Evolutionary conservation across 2,888 invertebrate genomes (phyloP).

Genomic region (Clitarchus hookeri): DNA sequence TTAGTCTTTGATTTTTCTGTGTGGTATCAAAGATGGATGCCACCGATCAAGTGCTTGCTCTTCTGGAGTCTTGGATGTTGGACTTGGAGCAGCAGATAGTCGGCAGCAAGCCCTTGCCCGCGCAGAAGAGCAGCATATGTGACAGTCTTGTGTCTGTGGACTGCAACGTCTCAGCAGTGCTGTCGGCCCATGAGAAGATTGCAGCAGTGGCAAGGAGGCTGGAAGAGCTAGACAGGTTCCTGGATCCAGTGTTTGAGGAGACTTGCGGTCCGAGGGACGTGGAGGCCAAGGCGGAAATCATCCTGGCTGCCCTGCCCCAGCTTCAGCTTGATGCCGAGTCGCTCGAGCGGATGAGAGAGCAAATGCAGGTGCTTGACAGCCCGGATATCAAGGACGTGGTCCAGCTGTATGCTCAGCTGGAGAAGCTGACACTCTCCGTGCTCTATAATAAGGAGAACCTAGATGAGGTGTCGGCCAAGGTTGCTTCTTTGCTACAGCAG

Average conservation of each 20-base stretch:
- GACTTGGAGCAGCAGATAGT: slow-evolving; percentile 57
- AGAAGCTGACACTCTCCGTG: slow-evolving; percentile 53
- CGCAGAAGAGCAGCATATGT: slow-evolving; percentile 52
- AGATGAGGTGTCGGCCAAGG: slow-evolving; percentile 52
- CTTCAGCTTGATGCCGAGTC: slow-evolving; percentile 53
- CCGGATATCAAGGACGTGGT: slow-evolving; percentile 54
- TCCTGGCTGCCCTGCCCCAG: slow-evolving; percentile 56
- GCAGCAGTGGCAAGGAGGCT: slow-evolving; percentile 55
- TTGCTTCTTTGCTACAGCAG: slow-evolving; percentile 54
- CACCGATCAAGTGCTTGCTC: background rate
- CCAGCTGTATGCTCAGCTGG: slow-evolving; percentile 55
- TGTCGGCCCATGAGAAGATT: slow-evolving; percentile 58
- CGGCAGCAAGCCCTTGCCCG: slow-evolving; percentile 49
- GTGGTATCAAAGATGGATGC: background rate
- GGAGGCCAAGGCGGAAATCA: slow-evolving; percentile 56
- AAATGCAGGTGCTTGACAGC: slow-evolving; percentile 55
- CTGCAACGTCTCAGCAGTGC: slow-evolving; percentile 57
- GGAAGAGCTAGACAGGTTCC: slow-evolving; percentile 56
- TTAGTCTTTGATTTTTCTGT: no score
- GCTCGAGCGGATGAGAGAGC: slow-evolving; percentile 53
- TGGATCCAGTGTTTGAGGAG: slow-evolving; percentile 56
- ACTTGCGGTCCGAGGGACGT: slow-evolving; percentile 51
- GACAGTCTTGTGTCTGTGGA: slow-evolving; percentile 57
- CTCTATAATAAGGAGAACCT: slow-evolving; percentile 54
- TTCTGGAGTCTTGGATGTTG: slow-evolving; percentile 50